Evolutionary conservation across 2,888 invertebrate species (phyloP), one percentile per base, ranked within the genome.

Genomic region (Antheraea yamamai): DNA sequence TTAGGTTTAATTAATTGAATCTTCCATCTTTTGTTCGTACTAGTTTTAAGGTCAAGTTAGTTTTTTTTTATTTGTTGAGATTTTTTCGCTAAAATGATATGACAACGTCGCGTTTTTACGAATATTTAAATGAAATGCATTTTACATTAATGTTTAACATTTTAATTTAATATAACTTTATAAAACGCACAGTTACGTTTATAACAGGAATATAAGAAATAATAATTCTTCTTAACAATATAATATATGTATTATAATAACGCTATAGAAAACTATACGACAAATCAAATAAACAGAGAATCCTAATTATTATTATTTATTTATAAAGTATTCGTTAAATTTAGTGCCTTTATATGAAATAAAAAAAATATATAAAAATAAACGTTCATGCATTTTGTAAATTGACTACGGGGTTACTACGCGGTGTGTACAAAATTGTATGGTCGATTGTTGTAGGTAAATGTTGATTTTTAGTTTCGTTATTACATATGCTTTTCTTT

Each of bases 11-110:
- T 84, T 14, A 66, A 66, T 78, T 76, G 82, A 79, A 86, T 89
- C 90, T 92, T 91, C 91, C 91, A 90, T 86, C 8, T 81, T 87
- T 88, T 81, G 84, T 92, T 91, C 82, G 79, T 85, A 80, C 87
- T 91, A 91, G 87, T 85, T 85, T 81, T 84, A 82, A 84, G 87
- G 84, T 81, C 82, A 78, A 82, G 55, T 83, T 79, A 85, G 84
- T 83, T 85, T 79, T 82, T 83, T 79, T 83, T 83, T 81, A 84
- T 83, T 78, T 80, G 79, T 81, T 85, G 72, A 81, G 81, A 77
- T 81, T 81, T 82, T 80, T 80, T 75, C 52, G 35, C 72, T 72
- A 55, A 66, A 73, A 73, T 66, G 39, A 66, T 51, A 73, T 75
- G 66, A 73, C 61, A 61, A 18, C 10, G 66, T 75, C 74, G 61